Base-by-base conservation (phyloP, 2,888 invertebrate species). In the Automeris io region DNA sequence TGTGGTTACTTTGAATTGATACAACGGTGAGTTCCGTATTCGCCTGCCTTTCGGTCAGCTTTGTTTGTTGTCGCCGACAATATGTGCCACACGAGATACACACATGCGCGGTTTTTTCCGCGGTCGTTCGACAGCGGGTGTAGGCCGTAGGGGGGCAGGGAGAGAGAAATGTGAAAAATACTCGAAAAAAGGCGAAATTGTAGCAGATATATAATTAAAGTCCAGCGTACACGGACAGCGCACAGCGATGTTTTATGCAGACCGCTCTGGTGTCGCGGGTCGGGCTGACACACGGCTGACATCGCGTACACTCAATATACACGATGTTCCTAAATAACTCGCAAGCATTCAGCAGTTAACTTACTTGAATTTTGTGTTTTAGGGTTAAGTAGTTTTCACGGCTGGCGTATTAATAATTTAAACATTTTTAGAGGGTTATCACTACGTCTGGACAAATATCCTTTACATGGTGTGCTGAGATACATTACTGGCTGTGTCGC, bases 121-220 rank as follows among this genome's bases (percentile, higher is more conserved):
- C 73, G 79, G 70, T 68, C 68, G 72, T 71, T 74, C 75, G 75
- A 70, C 71, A 67, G 70, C 61, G 72, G 71, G 68, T 61, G 70
- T 23, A 13, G 29, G 16, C 16, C 16, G 29, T 56, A 61, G 64
- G 74, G 66, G 69, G 66, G 70, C 53, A 56, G 77, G 79, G 75
- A 69, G n/a, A 72, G 65, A 63, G 74, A 85, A 85, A 85, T 85
- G 87, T 86, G 87, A 87, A 87, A 87, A 87, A 87, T 86, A 87
- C 86, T 85, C 86, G 82, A 87, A 87, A 87, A 87, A 87, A 86
- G 82, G 78, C 79, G 77, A 85, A 86, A 85, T 85, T 85, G 86
- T 85, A 83, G 83, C 86, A 86, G 85, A 86, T 86, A 86, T 86
- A 86, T 85, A 86, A 86, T 86, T 86, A 86, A 86, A 85, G 83